A percentile compares a stretch with the other conserved stretches of the same genome.
Conservation (phyloP, 2,113 vertebrate species). For the Hemiscyllium ocellatum region DNA sequence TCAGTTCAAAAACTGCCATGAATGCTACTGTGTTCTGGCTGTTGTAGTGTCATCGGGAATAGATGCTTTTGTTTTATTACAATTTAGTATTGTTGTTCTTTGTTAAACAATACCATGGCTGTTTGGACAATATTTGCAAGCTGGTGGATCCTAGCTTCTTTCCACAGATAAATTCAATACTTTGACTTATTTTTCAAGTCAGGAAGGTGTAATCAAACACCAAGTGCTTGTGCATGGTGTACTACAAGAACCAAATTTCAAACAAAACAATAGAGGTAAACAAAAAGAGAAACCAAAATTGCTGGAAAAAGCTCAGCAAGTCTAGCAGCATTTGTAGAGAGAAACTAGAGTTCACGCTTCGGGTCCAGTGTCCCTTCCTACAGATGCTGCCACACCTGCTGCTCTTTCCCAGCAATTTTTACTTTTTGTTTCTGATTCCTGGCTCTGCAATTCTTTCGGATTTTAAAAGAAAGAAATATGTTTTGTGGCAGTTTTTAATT, state of each 20-base stretch:
- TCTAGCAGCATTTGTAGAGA: no score
- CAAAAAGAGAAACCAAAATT: neutral
- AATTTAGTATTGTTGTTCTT: neutral
- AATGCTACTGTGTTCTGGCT: neutral
- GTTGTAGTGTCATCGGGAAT: neutral
- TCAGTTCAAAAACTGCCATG: neutral
- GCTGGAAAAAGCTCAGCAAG: no score
- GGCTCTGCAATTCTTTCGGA: no score
- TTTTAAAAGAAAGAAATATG: neutral
- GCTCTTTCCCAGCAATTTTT: no score
- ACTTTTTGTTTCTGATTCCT: no score
- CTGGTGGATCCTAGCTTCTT: neutral
- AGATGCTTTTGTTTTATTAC: neutral
- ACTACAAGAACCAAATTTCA: neutral
- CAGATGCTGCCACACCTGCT: no score
- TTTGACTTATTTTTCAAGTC: neutral
- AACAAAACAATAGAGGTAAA: neutral
- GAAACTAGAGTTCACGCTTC: no score
- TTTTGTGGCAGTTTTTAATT: neutral
- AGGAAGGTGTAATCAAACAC: neutral
- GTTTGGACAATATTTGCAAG: neutral
- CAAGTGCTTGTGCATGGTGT: neutral
- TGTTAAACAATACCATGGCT: neutral
- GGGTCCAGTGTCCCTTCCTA: no score
- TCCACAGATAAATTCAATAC: neutral